A percentile compares a stretch with the other conserved stretches of the same genome.
Evolutionary conservation across 2,888 invertebrate genomes (phyloP).

Genomic region (Leucophenga montana): DNA sequence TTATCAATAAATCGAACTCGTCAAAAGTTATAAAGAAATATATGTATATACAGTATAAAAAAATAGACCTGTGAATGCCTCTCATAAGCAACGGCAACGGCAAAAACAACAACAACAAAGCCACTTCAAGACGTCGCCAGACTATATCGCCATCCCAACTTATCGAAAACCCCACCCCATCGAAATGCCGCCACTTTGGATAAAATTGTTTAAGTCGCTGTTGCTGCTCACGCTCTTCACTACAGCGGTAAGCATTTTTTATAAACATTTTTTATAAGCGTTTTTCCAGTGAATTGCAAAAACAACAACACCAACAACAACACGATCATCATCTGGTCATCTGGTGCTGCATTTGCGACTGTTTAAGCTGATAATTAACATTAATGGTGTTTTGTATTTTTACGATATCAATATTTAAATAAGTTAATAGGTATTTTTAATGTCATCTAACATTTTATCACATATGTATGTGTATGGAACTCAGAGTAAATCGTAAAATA

Average conservation of each 20-base stretch:
- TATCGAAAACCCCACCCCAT: neutral
- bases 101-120: conserved; percentile 11
- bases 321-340: too few species aligned
- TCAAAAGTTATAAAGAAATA: conserved; percentile 31
- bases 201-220: conserved; percentile 49
- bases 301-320: too few species aligned
- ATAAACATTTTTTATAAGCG: neutral
- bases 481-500: too few species aligned
- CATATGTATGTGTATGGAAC: too few species aligned
- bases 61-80: neutral
- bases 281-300: neutral
- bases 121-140: conserved; percentile 14
- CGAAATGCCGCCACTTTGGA: conserved; percentile 52
- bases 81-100: conserved; percentile 31
- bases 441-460: neutral
- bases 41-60: conserved; percentile 7
- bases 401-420: neutral
- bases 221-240: conserved; percentile 51
- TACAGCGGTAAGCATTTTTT: conserved; percentile 43
- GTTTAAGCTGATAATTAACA: neutral
- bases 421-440: neutral
- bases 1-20: conserved; percentile 51
- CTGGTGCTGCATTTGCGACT: neutral
- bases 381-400: neutral
- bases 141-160: neutral